Percentiles rank a stretch among this genome's conserved stretches.
phyloP scores from a whole-genome alignment of 2,797 vertebrate species.

The Serranus cabrilla region DNA sequence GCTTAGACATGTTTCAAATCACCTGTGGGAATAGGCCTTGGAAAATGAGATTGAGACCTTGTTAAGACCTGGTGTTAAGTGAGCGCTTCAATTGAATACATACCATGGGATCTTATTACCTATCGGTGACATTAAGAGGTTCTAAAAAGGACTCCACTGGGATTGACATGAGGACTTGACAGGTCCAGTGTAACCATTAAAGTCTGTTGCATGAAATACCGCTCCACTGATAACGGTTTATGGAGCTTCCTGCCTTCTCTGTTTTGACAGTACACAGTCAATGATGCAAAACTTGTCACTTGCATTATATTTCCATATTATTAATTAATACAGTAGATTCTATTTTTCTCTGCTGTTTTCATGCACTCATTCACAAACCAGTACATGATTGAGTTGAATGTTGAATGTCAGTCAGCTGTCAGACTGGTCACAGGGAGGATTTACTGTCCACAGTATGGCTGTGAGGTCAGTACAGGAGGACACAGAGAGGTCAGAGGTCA shows the following conservation, averaged over 20 bases:
- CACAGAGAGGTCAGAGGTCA: constrained; percentile 44
- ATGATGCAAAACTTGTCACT: neutral
- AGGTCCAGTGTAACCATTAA: neutral
- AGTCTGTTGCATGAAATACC: neutral
- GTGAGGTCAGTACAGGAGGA: constrained; percentile 10
- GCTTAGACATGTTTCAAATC: constrained; percentile 7
- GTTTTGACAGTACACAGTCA: neutral
- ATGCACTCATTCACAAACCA: neutral
- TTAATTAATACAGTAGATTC: too few relatives aligned
- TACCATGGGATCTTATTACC: constrained; percentile 10
- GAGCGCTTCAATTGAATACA: constrained; percentile 10
- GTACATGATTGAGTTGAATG: constrained; percentile 11
- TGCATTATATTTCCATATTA: neutral
- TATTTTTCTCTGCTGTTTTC: neutral
- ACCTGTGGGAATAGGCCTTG: constrained; percentile 10
- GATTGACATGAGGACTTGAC: neutral
- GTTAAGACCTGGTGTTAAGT: constrained; percentile 19
- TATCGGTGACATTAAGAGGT: neutral
- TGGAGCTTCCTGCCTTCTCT: neutral
- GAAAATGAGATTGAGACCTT: constrained; percentile 6
- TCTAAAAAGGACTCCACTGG: neutral
- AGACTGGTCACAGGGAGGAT: constrained; percentile 4
- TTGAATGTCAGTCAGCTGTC: constrained; percentile 27
- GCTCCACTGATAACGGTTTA: neutral
- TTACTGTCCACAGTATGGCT: constrained; percentile 8